phyloP scores from a whole-genome alignment of 2,113 vertebrate genomes.

The Sporophila hypoxantha region DNA sequence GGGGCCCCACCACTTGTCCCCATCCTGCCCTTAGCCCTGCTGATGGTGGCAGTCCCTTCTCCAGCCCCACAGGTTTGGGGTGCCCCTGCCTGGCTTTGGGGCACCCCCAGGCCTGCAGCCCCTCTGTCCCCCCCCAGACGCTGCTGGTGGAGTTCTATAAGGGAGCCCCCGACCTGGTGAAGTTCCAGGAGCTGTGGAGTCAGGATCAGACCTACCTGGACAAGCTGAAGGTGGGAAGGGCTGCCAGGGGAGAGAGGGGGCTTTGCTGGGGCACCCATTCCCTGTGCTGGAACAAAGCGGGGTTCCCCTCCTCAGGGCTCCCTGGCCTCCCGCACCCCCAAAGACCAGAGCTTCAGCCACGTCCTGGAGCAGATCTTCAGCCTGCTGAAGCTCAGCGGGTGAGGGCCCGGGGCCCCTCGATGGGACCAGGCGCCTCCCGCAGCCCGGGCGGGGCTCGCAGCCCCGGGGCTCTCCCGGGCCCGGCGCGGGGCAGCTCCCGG shows the following conservation, averaged over 20 bases:
- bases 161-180: constrained; percentile 84
- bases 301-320: constrained; percentile 72
- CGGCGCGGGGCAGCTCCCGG: not conserved
- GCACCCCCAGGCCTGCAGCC: not conserved
- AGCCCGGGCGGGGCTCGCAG: not conserved
- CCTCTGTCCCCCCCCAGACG: constrained; percentile 63
- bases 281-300: not conserved
- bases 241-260: not conserved
- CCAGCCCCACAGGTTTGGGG: not conserved
- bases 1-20: not conserved
- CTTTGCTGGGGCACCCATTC: accelerated
- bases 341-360: constrained; percentile 86
- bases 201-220: constrained; percentile 88
- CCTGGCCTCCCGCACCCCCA: constrained; percentile 86
- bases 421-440: not conserved
- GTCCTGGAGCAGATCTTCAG: constrained; percentile 89
- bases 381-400: constrained; percentile 72
- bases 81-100: accelerated
- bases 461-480: not conserved
- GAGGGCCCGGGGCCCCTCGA: not conserved
- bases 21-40: accelerated
- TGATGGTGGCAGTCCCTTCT: not conserved
- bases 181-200: constrained; percentile 87
- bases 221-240: constrained; percentile 85
- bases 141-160: constrained; percentile 91